Percentiles rank a stretch among this genome's conserved stretches.
These are phyloP conservation scores for Neoseiulus cucumeris DNA, from an alignment of 1,140 invertebrate genomes.

Conservation along the genomic window DNA sequence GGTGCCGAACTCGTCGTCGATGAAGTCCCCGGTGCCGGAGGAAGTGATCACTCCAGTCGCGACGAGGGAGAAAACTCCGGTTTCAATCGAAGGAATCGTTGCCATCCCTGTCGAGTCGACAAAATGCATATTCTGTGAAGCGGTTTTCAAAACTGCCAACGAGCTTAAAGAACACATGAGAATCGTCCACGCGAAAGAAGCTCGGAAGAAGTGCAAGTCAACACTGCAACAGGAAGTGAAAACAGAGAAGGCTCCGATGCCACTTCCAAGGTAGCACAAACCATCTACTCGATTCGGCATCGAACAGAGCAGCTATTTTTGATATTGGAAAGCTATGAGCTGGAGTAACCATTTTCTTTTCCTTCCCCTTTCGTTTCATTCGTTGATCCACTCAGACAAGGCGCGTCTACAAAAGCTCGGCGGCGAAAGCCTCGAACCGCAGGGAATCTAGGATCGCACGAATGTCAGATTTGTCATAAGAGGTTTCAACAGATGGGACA, in stretches of 20 bases:
- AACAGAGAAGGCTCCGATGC: background rate
- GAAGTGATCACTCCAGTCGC: too few species aligned
- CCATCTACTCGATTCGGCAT: too few species aligned
- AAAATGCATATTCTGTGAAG: background rate
- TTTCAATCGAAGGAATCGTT: background rate
- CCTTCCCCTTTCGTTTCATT: too few species aligned
- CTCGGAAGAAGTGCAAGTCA: too few species aligned
- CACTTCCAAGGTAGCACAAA: background rate
- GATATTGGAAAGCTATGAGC: too few species aligned
- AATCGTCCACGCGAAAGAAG: background rate
- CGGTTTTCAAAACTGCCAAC: background rate
- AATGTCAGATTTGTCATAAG: background rate
- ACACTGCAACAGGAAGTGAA: too few species aligned
- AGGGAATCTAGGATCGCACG: background rate
- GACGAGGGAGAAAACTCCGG: background rate
- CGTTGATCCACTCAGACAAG: too few species aligned
- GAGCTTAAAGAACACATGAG: background rate
- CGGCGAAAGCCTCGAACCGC: background rate
- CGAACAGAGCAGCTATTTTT: too few species aligned
- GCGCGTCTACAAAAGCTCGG: background rate
- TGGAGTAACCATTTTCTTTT: too few species aligned
- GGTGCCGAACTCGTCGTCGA: background rate
- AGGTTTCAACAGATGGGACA: slow-evolving; percentile 9
- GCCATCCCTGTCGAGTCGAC: background rate
- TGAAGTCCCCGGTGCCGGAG: background rate